Evolutionary conservation across 2,888 invertebrate genomes (phyloP), one percentile per base, ranked within the genome.

Genomic region (Ochlodes sylvanus): DNA sequence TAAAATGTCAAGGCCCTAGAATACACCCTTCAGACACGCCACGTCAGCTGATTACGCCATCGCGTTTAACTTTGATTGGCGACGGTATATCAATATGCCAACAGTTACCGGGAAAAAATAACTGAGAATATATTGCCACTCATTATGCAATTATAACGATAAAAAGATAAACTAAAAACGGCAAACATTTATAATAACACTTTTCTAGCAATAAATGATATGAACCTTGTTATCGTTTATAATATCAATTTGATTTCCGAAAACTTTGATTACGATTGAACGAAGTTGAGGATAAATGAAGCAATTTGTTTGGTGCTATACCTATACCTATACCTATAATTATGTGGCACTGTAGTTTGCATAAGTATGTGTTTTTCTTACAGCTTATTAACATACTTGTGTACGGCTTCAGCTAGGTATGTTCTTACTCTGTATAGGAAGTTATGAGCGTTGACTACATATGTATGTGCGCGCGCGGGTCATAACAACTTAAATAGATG

Each of bases 41-140:
- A 65, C 74, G 72, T 76, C 69, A 70, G 47, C 56, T 14, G 21
- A 56, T 73, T 78, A 76, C 86, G 83, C 83, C 83, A 83, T 69
- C 67, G 57, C 65, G 69, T 70, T 62, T 71, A 70, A 75, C 86
- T 89, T 89, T 81, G 89, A 89, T 86, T 81, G 87, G 83, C 85
- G 75, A 76, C 69, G 73, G 67, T 72, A 72, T 12, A 34, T 69
- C n/a, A n/a, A n/a, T 68, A 70, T 38, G 69, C 72, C 71, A 52
- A 21, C 50, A 19, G 85, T 82, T 80, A 72, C 80, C 71, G 78
- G 72, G 79, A 71, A 72, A 72, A 68, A 67, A 27, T 52, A 27
- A 27, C 44, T 55, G 44, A 66, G 17, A 52, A 58, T 32, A 54
- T 56, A 64, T 19, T 47, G 32, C n/a, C 12, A 17, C 17, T 47